Conservation (phyloP, 2,888 invertebrate species). For the Tipula unca region DNA sequence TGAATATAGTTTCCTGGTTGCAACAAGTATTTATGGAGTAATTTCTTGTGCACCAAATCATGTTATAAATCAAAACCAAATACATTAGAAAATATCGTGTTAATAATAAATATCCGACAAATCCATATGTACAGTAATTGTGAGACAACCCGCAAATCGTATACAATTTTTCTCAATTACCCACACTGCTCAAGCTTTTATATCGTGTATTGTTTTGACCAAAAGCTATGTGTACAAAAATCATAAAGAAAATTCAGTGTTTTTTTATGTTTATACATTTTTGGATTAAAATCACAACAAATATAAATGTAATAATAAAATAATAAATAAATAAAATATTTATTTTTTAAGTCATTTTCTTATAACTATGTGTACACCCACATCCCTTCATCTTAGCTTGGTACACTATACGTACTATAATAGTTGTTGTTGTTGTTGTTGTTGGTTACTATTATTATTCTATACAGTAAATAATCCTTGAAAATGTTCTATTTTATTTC, state of each 20-base stretch:
- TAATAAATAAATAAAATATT: not conserved
- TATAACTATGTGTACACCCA: not conserved
- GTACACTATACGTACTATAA: not conserved
- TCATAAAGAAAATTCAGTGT: not conserved
- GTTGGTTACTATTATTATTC: not conserved
- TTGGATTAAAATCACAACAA: not conserved
- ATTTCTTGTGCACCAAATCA: not conserved
- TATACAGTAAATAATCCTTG: constrained; percentile 17
- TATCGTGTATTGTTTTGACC: not conserved
- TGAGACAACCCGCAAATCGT: not conserved
- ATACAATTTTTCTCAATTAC: constrained; percentile 8
- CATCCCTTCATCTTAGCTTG: not conserved
- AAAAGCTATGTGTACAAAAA: not conserved
- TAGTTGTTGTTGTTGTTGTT: not conserved
- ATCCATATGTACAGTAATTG: not conserved
- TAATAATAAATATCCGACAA: not conserved
- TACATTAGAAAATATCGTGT: not conserved
- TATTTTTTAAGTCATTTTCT: not conserved
- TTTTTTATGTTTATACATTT: not conserved
- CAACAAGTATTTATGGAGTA: not conserved
- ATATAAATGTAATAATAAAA: not conserved
- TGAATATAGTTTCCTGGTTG: not conserved
- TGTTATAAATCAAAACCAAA: not conserved
- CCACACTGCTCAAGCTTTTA: not conserved
- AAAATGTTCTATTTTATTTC: constrained; percentile 19